Evolutionary conservation across 2,113 vertebrate genomes (phyloP).

Genomic region (Bambusicola thoracicus): DNA sequence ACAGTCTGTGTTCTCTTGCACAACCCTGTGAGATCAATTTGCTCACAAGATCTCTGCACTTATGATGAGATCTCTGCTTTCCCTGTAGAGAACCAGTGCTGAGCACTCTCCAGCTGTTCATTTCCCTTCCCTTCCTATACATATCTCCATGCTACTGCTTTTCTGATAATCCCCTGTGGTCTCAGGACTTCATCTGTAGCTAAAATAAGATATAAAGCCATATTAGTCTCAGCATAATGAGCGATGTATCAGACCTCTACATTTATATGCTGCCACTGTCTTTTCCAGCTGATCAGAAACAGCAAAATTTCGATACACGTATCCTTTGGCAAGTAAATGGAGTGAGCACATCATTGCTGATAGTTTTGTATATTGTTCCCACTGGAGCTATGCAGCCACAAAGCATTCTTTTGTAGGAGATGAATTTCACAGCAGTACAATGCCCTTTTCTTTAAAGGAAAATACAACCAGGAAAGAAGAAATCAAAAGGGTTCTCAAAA

Average conservation of each 20-base stretch:
- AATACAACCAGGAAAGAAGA: neutral
- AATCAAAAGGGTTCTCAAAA: neutral
- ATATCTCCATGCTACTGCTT: neutral
- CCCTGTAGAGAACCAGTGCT: neutral
- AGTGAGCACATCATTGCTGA: neutral
- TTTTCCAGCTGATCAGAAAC: neutral
- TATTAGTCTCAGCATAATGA: constrained; percentile 5
- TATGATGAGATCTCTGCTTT: neutral
- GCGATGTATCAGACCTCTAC: neutral
- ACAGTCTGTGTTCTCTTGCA: neutral
- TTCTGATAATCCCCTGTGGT: neutral
- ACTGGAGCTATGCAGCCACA: neutral
- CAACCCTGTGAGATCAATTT: rapidly evolving
- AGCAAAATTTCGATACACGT: neutral
- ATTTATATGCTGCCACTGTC: neutral
- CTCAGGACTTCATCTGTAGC: neutral
- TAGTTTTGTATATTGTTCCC: neutral
- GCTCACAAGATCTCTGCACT: neutral
- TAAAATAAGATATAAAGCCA: constrained; percentile 46
- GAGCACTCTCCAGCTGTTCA: neutral
- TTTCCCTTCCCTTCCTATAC: neutral
- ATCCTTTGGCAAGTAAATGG: neutral
- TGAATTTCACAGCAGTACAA: constrained; percentile 24
- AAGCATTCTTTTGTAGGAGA: neutral
- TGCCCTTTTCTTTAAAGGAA: constrained; percentile 18